phyloP scores from a whole-genome alignment of 2,113 vertebrate species.

The Cynopterus brachyotis region DNA sequence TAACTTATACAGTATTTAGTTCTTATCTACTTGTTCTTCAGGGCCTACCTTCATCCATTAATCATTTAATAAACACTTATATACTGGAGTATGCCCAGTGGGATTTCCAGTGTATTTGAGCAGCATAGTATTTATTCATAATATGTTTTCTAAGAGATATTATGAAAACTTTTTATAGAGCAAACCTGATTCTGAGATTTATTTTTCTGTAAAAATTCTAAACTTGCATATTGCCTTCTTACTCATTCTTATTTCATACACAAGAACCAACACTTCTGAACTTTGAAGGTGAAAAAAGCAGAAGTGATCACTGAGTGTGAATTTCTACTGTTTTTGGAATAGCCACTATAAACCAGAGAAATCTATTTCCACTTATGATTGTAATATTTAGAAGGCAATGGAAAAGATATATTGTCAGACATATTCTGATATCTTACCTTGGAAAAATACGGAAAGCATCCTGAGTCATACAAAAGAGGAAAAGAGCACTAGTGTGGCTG shows the following conservation, averaged over 20 bases:
- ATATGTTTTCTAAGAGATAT: slow-evolving; percentile 7
- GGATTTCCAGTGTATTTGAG: not conserved
- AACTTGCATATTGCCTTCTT: not conserved
- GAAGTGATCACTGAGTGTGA: slow-evolving; percentile 1
- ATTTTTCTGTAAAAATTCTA: slow-evolving; percentile 1
- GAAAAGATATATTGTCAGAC: slow-evolving; percentile 61
- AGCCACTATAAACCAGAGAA: slow-evolving; percentile 32
- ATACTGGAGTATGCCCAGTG: not conserved
- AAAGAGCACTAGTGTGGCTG: not conserved
- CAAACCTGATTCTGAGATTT: slow-evolving; percentile 5
- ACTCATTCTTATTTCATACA: slow-evolving; percentile 20
- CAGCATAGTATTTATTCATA: not conserved
- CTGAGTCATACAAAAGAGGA: slow-evolving; percentile 26
- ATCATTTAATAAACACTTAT: not conserved
- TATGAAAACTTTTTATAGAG: not conserved
- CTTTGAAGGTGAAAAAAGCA: not conserved
- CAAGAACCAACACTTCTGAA: not conserved
- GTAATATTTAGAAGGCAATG: slow-evolving; percentile 47
- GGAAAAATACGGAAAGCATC: slow-evolving; percentile 28
- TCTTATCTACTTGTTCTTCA: not conserved
- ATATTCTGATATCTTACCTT: slow-evolving; percentile 59
- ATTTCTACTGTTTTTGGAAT: slow-evolving; percentile 39
- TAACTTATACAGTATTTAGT: not conserved
- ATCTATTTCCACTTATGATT: slow-evolving; percentile 54
- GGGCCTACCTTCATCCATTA: not conserved